phyloP scores from a whole-genome alignment of 2,797 vertebrate species.

The Pogoniulus pusillus region DNA sequence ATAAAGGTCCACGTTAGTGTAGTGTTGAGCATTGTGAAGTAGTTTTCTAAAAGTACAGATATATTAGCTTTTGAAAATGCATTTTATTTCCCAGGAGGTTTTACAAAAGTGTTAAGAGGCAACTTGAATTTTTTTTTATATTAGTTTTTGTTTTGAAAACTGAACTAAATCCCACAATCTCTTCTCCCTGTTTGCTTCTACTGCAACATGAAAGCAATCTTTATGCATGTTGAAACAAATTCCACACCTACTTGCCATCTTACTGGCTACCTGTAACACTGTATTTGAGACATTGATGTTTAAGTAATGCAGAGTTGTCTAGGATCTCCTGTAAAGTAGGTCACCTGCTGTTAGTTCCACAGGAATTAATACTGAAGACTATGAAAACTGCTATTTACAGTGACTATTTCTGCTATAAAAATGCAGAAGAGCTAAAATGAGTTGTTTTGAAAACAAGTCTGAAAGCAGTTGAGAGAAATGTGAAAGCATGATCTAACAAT shows the following conservation, averaged over 20 bases:
- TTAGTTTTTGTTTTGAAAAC: neutral
- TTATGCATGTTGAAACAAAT: neutral
- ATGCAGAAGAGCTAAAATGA: neutral
- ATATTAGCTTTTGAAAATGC: neutral
- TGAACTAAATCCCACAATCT: neutral
- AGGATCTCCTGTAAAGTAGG: slow-evolving; percentile 54
- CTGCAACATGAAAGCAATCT: neutral
- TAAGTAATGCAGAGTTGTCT: slow-evolving; percentile 36
- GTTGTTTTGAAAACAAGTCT: neutral
- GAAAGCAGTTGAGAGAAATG: neutral
- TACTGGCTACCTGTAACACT: neutral
- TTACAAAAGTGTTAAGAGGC: neutral
- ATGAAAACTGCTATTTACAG: neutral
- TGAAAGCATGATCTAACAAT: neutral
- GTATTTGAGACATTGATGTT: neutral
- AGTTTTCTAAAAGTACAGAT: neutral
- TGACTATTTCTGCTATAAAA: neutral
- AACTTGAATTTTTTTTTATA: neutral
- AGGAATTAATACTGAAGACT: slow-evolving; percentile 10
- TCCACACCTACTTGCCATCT: neutral
- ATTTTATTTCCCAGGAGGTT: neutral
- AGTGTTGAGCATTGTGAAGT: neutral
- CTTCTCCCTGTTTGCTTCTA: neutral
- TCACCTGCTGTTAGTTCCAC: slow-evolving; percentile 39
- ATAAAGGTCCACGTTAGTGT: neutral